phyloP scores from a whole-genome alignment of 2,888 invertebrate species.

The Cartodere bifasciata region DNA sequence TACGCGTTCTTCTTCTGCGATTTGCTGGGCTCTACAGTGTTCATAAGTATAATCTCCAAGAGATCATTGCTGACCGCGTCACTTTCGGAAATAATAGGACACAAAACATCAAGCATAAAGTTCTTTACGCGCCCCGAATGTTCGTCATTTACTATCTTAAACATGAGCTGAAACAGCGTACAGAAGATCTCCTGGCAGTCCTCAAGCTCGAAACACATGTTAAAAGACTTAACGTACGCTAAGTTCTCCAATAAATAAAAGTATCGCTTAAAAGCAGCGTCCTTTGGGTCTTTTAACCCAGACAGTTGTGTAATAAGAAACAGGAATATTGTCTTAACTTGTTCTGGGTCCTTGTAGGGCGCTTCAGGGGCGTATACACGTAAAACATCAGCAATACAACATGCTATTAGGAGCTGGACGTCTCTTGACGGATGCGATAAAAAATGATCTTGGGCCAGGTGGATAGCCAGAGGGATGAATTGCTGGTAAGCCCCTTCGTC shows the following conservation, averaged over 20 bases:
- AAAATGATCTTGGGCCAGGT: slow-evolving; percentile 87
- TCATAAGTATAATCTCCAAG: slow-evolving; percentile 83
- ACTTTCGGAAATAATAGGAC: slow-evolving; percentile 88
- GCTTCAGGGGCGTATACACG: slow-evolving; percentile 96
- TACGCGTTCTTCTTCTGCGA: slow-evolving; percentile 82
- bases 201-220: slow-evolving; percentile 96
- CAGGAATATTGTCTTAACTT: slow-evolving; percentile 84
- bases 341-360: slow-evolving; percentile 91
- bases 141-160: slow-evolving; percentile 92
- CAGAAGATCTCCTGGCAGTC: slow-evolving; percentile 96
- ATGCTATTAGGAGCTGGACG: slow-evolving; percentile 88
- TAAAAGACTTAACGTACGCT: slow-evolving; percentile 95
- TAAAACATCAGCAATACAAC: slow-evolving; percentile 94
- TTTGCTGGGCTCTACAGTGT: slow-evolving; percentile 89
- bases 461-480: slow-evolving; percentile 82
- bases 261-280: slow-evolving; percentile 94
- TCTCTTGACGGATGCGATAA: slow-evolving; percentile 81
- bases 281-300: slow-evolving; percentile 90
- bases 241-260: slow-evolving; percentile 94
- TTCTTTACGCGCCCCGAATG: slow-evolving; percentile 93
- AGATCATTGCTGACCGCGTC: slow-evolving; percentile 91
- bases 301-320: slow-evolving; percentile 89
- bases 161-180: slow-evolving; percentile 84
- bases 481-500: slow-evolving; percentile 90
- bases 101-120: slow-evolving; percentile 92